A percentile compares a stretch with the other conserved stretches of the same genome.
Conservation (phyloP, 2,888 invertebrate genomes). For the Rhyacophila evoluta region DNA sequence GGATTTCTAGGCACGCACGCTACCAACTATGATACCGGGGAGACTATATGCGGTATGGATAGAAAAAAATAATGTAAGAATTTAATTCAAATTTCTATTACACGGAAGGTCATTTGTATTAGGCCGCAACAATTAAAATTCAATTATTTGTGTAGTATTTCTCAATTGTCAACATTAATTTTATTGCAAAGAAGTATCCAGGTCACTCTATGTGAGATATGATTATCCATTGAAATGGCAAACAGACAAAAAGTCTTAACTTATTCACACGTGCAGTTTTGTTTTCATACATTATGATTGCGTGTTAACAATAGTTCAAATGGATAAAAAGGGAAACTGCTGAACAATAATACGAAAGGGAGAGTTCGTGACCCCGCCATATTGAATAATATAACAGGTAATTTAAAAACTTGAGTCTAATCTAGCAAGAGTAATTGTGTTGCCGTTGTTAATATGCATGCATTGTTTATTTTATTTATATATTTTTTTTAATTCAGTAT, state of each 20-base stretch:
- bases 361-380: slow-evolving; percentile 51
- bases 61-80: too few species aligned
- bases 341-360: slow-evolving; percentile 41
- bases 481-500: not conserved
- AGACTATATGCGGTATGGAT: too few species aligned
- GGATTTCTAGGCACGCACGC: too few species aligned
- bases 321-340: slow-evolving; percentile 44
- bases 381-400: slow-evolving; percentile 43
- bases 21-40: too few species aligned
- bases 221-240: slow-evolving; percentile 40
- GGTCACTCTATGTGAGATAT: slow-evolving; percentile 36
- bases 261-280: slow-evolving; percentile 40
- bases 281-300: slow-evolving; percentile 37
- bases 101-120: not conserved
- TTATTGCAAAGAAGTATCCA: slow-evolving; percentile 40
- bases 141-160: not conserved
- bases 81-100: not conserved
- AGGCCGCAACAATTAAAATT: not conserved
- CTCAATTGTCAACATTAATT: slow-evolving; percentile 22
- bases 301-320: slow-evolving; percentile 46
- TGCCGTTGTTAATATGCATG: not conserved
- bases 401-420: slow-evolving; percentile 40
- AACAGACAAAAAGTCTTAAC: slow-evolving; percentile 29
- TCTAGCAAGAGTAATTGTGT: slow-evolving; percentile 35
- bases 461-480: slow-evolving; percentile 16